Conservation (phyloP, 1,140 invertebrate species). For the Plodia interpunctella region DNA sequence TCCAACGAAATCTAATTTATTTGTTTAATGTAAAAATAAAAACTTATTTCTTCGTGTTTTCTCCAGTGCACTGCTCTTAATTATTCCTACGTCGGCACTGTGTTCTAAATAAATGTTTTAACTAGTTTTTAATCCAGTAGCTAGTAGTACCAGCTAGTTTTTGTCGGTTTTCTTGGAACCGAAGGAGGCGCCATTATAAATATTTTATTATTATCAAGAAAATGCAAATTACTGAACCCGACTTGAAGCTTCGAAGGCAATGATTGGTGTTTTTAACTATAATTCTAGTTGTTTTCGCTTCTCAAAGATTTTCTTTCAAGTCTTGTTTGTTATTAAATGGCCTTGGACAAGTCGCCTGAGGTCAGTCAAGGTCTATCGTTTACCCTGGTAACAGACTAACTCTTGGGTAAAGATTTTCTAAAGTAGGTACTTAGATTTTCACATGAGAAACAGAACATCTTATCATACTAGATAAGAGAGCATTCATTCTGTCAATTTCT, state of each 20-base stretch:
- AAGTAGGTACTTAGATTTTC: too few relatives aligned
- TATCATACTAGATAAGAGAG: too few relatives aligned
- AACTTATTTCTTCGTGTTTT: slow-evolving; percentile 20
- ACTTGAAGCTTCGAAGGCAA: background rate
- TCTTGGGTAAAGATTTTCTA: too few relatives aligned
- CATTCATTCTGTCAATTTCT: too few relatives aligned
- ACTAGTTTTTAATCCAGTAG: slow-evolving; percentile 17
- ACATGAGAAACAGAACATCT: too few relatives aligned
- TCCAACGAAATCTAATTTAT: slow-evolving; percentile 22
- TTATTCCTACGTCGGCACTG: slow-evolving; percentile 12
- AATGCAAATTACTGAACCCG: background rate
- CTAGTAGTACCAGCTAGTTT: background rate
- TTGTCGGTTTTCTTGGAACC: background rate
- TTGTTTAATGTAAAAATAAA: slow-evolving; percentile 26
- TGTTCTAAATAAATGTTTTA: slow-evolving; percentile 16
- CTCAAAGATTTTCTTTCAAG: background rate
- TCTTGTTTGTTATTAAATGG: too few relatives aligned
- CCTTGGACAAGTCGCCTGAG: too few relatives aligned
- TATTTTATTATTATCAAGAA: background rate
- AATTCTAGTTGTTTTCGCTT: background rate
- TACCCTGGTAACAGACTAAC: too few relatives aligned
- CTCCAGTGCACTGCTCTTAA: slow-evolving; percentile 13
- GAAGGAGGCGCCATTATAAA: background rate
- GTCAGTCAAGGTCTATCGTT: too few relatives aligned
- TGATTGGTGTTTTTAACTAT: background rate